Percentiles rank a stretch among this genome's conserved stretches.
phyloP scores from a whole-genome alignment of 2,888 invertebrate species.

The Drosophila borealis region DNA sequence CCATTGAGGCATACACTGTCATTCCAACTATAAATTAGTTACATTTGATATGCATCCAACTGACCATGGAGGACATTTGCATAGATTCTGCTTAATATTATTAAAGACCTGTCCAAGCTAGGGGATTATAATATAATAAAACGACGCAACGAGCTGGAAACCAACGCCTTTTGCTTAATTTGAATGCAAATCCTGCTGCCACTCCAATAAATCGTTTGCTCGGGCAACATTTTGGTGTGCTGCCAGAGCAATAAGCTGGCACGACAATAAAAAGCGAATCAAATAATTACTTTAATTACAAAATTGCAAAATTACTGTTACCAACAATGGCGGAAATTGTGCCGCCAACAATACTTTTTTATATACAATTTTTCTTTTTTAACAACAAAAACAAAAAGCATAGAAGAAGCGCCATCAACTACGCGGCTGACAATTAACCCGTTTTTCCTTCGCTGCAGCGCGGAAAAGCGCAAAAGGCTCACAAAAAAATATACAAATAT shows the following conservation, averaged over 20 bases:
- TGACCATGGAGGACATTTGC: background rate
- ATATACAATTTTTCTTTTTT: background rate
- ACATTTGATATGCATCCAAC: too few species aligned
- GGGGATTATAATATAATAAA: too few species aligned
- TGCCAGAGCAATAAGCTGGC: conserved; percentile 4
- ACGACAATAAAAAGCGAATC: conserved; percentile 24
- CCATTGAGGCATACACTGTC: too few species aligned
- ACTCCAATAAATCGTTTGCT: background rate
- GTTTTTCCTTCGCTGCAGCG: conserved; percentile 40
- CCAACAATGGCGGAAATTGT: conserved; percentile 44
- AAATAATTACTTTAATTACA: conserved; percentile 62
- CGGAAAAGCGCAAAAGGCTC: conserved; percentile 20
- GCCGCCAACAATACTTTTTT: conserved; percentile 27
- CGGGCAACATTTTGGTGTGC: background rate
- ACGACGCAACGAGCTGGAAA: too few species aligned
- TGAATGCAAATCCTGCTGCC: background rate
- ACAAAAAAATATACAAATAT: background rate
- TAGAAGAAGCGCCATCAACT: conserved; percentile 29
- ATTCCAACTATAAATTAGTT: too few species aligned
- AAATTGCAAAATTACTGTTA: conserved; percentile 47
- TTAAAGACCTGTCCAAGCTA: too few species aligned
- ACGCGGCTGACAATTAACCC: conserved; percentile 63
- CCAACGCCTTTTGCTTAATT: background rate
- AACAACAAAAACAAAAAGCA: conserved; percentile 20
- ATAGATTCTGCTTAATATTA: too few species aligned